Evolutionary conservation across 2,797 vertebrate species (phyloP), one percentile per base, ranked within the genome.

Genomic region (Anguilla marmorata): DNA sequence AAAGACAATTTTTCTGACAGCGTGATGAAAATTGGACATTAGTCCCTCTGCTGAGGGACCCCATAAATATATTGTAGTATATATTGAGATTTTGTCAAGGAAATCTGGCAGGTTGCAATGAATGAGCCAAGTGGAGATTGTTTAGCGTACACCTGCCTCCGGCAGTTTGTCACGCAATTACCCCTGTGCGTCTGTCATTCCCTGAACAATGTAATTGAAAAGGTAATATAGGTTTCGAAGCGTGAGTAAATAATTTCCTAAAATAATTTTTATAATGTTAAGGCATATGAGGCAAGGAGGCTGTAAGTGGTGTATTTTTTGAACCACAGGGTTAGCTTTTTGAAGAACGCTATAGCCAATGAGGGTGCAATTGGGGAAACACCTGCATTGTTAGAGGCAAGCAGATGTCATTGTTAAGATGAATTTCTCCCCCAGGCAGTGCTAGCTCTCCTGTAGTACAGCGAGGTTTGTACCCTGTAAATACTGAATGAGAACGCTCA

Each of bases 1-100:
- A 50, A 82, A 48, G 79, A 21, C n/a, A 45, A 82, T 82, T 82
- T 52, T 82, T 82, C 45, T 82, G 21, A 48, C 41, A 50, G 79
- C 19, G 79, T 50, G 79, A 48, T 80, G 41, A 45, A 80, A 45
- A 24, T 82, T 24, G 21, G 11, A 41, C 33, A 19, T 41, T 76
- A 12, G 0, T 50, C 45, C 45, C 19, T 82, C 41, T 11, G 33
- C 74, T 41, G 37, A n/a, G 79, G 45, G 79, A 48, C 24, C 0
- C 9, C 11, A 11, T 24, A n/a, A 45, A 82, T 48, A 9, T n/a
- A 45, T 16, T 45, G 33, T 19, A 1, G 21, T 41, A 21, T 24
- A 48, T 45, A 45, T 45, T 45, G 41, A 80, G 1, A 24, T 24
- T 82, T 48, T 82, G 45, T 82, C 24, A 82, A n/a, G 41, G 79